Evolutionary conservation across 2,888 invertebrate species (phyloP), one percentile per base, ranked within the genome.

Genomic region (Chloroclysta siterata): DNA sequence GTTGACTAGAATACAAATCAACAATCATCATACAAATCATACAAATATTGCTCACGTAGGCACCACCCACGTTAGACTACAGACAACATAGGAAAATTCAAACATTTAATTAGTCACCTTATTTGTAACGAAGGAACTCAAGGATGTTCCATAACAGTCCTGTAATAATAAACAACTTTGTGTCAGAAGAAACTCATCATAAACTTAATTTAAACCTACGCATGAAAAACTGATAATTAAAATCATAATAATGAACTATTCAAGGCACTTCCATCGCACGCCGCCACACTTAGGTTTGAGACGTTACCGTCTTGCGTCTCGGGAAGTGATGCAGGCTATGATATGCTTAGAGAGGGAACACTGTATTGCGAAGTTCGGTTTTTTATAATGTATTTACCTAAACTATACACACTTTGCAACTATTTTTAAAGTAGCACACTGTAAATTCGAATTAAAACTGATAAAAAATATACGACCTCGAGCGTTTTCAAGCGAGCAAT

Each of bases 41-140:
- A 68, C 53, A 33, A 66, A 79, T 79, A 82, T 78, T 84, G 76
- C 76, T 81, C 80, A 79, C 73, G 73, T 73, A 75, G 62, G 62
- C 88, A 78, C 90, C 83, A 90, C 90, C 89, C 83, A 90, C 90
- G 75, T 82, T 50, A 67, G 72, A 76, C 82, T 83, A 80, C 80
- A 80, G 82, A 85, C 84, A 87, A 86, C 80, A 80, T 78, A 85
- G 88, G 89, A 90, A 90, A 91, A 90, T 79, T 89, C 80, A 84
- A 85, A 83, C 81, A 88, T 84, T 86, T 89, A 90, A 91, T 90
- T 89, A 90, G 85, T 82, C 83, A 76, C 90, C 89, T 78, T 89
- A 88, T 89, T 82, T 72, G 87, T 84, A 76, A 82, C 77, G 78
- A 81, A 79, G 85, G 83, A 87, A 83, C 83, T 83, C 89, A 90